Evolutionary conservation across 2,888 invertebrate genomes (phyloP), one percentile per base, ranked within the genome.

Genomic region (Imbricaverruca yamaguchii): DNA sequence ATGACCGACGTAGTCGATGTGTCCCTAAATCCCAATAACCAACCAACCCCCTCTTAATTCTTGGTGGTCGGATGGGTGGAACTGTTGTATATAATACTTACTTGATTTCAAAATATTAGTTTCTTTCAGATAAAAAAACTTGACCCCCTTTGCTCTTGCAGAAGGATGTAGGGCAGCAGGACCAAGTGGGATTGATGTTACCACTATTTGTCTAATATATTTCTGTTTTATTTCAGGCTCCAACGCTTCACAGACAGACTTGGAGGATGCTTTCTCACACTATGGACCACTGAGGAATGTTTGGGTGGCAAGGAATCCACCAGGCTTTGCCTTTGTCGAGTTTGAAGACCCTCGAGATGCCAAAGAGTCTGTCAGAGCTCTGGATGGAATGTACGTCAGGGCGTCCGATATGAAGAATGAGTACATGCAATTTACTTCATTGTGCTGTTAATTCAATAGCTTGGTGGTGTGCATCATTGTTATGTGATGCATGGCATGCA

Each of bases 321-420:
- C 74, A 10, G 74, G 74, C 55, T 74, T 74, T 21, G 74, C 74
- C 0, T 74, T 74, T 18, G 74, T 74, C 0, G 74, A 74, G 53
- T 74, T 74, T 55, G 74, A 74, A 55, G 74, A 74, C 15, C 74
- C 74, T 21, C 18, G 74, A 53, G 74, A 74, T 55, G 74, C 74
- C 53, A 74, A 55, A 21, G 74, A 74, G 10, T 74, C 74, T 2
- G 55, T 74, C 7, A 12, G 55, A 10, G 74, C 55, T 21, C 21
- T 74, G 53, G 74, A 74, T 55, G 74, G 74, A 7, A 74, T 21
- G 74, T 74, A 21, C 53, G 74, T 74, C 8, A 59, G 39, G 39
- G 39, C 39, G 39, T 39, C 39, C 4, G 39, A 39, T 39, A 39
- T 39, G 39, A 39, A 3, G 39, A 39, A 39, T 39, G 39, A 39